Conservation (phyloP, 2,888 invertebrate species). For the Erpobdella octoculata region DNA sequence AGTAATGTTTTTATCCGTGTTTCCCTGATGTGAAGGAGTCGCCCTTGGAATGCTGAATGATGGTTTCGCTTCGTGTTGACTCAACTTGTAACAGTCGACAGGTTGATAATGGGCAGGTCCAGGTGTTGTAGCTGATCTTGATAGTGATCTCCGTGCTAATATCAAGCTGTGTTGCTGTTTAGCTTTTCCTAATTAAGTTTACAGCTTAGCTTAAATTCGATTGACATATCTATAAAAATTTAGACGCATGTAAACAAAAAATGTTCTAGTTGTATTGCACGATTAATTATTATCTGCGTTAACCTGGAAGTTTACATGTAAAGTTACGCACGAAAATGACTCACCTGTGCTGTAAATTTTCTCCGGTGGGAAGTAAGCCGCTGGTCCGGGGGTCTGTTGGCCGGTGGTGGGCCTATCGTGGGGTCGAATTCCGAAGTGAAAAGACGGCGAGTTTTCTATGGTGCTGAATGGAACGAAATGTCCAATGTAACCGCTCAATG, state of each 20-base stretch:
- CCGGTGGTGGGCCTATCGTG: neutral
- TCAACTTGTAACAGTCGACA: neutral
- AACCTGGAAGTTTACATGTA: neutral
- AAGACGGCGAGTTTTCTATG: slow-evolving; percentile 9
- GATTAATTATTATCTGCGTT: too few species aligned
- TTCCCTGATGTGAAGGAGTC: too few species aligned
- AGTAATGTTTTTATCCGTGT: neutral
- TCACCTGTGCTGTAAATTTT: slow-evolving; percentile 18
- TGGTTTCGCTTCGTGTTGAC: neutral
- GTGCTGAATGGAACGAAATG: neutral
- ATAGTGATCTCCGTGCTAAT: too few species aligned
- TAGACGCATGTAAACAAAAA: too few species aligned
- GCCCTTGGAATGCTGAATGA: slow-evolving; percentile 9
- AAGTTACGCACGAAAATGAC: neutral
- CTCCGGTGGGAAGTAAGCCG: slow-evolving; percentile 3
- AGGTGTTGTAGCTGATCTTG: slow-evolving; percentile 3
- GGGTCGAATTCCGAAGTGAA: neutral
- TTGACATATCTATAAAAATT: too few species aligned
- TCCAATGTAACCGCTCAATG: slow-evolving; percentile 3
- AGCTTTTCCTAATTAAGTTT: too few species aligned
- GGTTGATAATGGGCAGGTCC: slow-evolving; percentile 19
- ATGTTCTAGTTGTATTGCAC: too few species aligned
- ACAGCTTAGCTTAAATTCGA: too few species aligned
- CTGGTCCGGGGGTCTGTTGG: slow-evolving; percentile 19
- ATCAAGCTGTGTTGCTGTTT: too few species aligned